Evolutionary conservation across 2,113 vertebrate genomes (phyloP).

Genomic region (Passer montanus): DNA sequence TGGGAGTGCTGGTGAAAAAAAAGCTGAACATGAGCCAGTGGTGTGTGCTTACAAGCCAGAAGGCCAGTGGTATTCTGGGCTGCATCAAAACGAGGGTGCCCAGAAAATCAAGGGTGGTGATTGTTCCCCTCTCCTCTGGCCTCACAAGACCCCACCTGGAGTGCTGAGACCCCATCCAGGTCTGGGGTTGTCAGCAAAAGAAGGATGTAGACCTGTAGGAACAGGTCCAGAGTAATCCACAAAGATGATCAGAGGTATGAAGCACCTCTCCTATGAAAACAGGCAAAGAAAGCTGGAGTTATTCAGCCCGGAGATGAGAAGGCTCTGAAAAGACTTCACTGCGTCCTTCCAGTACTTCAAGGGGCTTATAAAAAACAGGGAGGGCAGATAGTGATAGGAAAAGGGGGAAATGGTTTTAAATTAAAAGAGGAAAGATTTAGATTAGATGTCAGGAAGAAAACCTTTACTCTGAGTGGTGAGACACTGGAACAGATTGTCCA

Average conservation of each 20-base stretch:
- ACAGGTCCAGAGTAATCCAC: background rate
- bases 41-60: background rate
- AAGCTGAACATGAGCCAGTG: background rate
- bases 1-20: background rate
- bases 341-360: background rate
- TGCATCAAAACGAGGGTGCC: background rate
- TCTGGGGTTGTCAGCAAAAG: background rate
- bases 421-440: background rate
- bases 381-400: background rate
- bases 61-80: accelerated
- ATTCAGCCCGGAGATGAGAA: background rate
- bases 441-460: background rate
- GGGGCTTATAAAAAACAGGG: background rate
- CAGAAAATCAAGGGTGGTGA: background rate
- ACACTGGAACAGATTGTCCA: background rate
- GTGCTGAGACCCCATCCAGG: background rate
- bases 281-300: background rate
- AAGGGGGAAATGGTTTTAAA: background rate
- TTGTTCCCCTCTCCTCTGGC: background rate
- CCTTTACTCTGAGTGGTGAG: background rate
- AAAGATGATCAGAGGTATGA: background rate
- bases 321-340: background rate
- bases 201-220: background rate
- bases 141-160: background rate
- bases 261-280: background rate